Evolutionary conservation across 2,797 vertebrate species (phyloP), one percentile per base, ranked within the genome.

Genomic region (Nyctibius grandis): DNA sequence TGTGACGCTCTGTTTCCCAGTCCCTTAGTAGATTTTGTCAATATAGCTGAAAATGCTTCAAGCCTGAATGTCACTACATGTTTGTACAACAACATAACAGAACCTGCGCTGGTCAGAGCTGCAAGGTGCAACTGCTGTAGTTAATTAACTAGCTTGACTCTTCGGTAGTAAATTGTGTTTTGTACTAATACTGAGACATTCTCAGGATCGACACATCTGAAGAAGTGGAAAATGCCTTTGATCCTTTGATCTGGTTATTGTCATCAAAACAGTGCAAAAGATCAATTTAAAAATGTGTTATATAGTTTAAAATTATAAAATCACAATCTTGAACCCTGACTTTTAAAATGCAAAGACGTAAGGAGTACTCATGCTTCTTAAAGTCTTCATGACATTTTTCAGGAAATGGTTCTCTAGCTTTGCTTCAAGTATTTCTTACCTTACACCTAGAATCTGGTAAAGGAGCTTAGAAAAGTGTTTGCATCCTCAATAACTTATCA

Each of bases 401-500:
- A 86, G 68, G 54, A 92, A 86, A 80, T 19, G 15, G 28, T 74
- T 90, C 60, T 81, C 54, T 54, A 85, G 54, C 40, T 88, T 89
- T 82, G 25, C 65, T 81, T 94, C 53, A 92, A 93, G 83, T 91
- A 54, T 87, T 96, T 64, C 65, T 93, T 89, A 79, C 53, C 85
- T 86, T 84, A 87, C 88, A 93, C 22, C 59, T 47, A 53, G n/a
- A 77, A 69, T 80, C 75, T 91, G 51, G 70, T 77, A 87, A 92
- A 92, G 47, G 34, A 94, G 64, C 61, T 92, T 50, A 88, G 88
- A 65, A 85, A 95, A 91, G 70, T 95, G 92, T 96, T 96, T 96
- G 91, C 68, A 89, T 92, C 81, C 89, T 89, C 78, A 89, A 22
- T 44, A 92, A 92, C 78, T 96, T 97, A 95, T 93, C 95, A 91